Evolutionary conservation across 1,140 invertebrate species (phyloP), one percentile per base, ranked within the genome.

Genomic region (Drosophila erecta): DNA sequence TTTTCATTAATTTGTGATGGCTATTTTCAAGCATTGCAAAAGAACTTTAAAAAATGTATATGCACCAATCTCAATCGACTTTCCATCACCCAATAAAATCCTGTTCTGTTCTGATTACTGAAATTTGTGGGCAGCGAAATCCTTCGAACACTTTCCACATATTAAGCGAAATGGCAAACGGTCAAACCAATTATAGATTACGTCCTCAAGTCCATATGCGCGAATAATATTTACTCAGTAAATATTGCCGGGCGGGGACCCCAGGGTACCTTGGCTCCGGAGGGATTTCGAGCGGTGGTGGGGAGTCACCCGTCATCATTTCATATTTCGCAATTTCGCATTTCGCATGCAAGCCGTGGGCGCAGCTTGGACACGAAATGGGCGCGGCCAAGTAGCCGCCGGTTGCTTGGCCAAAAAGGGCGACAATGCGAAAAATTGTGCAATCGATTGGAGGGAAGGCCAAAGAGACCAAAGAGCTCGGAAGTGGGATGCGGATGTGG

Each of bases 351-450:
- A 87, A 43, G 83, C 83, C 73, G 60, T 54, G 59, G 83, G 83
- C 79, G 46, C 51, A 69, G 59, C 76, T 89, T 27, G 83, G 84
- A 87, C 83, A 87, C 83, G 81, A 50, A 57, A 24, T 56, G 79
- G 83, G 83, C 84, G 83, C 60, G 84, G 71, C 76, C 76, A 79
- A 76, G 76, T 90, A 65, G 84, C 84, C 84, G 66, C 57, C 85
- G 85, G 76, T 80, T 89, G 84, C 80, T 90, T 89, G 64, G 59
- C 24, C 76, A 80, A 43, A 67, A 64, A 44, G 70, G 85, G 84
- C 84, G 84, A 89, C 84, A 89, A 85, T 90, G 84, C 84, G 84
- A 84, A 89, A 89, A 89, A 89, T 89, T 90, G 84, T 80, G 77
- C 84, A 89, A 89, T 89, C 84, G 84, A 89, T 89, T 90, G 84